These are phyloP conservation scores for Cinara cedri DNA, from an alignment of 2,888 invertebrate genomes.

Conservation along the genomic window DNA sequence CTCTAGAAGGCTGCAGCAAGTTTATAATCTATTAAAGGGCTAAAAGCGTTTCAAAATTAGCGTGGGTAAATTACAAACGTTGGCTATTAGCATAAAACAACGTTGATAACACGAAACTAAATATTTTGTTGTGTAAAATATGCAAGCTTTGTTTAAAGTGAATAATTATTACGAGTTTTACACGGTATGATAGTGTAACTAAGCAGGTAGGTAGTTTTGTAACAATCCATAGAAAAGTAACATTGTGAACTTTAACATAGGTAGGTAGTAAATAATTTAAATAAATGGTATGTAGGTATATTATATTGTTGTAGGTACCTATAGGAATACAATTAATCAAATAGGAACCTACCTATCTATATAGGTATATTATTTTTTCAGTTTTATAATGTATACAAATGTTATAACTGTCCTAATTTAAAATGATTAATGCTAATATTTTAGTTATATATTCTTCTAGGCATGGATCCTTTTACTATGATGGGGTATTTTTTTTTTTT, in stretches of 20 bases:
- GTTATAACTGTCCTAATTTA: no score
- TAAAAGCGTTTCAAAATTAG: constrained; percentile 50
- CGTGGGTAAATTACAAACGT: constrained; percentile 42
- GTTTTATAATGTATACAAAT: no score
- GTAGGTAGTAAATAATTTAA: neutral
- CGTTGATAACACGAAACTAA: constrained; percentile 48
- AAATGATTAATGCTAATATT: no score
- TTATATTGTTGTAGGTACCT: no score
- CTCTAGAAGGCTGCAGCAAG: neutral
- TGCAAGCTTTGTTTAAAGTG: constrained; percentile 38
- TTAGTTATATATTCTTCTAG: no score
- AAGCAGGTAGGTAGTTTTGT: constrained; percentile 33
- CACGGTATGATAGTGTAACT: constrained; percentile 26
- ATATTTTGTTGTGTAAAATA: constrained; percentile 33
- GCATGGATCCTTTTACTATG: no score
- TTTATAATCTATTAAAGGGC: constrained; percentile 44
- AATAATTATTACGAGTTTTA: constrained; percentile 47
- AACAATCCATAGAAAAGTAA: constrained; percentile 20
- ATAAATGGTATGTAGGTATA: neutral
- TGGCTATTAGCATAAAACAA: constrained; percentile 51
- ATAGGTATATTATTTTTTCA: no score
- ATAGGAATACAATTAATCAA: no score
- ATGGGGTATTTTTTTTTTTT: no score
- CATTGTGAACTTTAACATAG: neutral
- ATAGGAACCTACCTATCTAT: no score